A percentile compares a stretch with the other conserved stretches of the same genome.
Evolutionary conservation across 23 tunicate species (phyloP).

Genomic region (Trididemnum clinides): DNA sequence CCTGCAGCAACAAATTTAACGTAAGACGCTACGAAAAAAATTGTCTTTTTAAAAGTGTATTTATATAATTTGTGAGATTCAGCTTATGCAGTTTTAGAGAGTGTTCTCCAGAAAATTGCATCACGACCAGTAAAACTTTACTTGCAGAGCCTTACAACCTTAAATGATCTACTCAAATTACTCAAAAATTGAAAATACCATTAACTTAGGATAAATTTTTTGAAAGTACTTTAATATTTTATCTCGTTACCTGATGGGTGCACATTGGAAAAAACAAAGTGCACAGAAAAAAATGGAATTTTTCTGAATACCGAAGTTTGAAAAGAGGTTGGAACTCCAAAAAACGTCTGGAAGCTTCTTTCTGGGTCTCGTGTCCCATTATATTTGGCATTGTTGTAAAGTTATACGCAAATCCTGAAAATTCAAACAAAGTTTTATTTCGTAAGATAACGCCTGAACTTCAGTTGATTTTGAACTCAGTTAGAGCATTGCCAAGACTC

Average conservation of each 20-base stretch:
- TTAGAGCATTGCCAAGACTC: not conserved
- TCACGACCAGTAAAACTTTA: too few relatives aligned
- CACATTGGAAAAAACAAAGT: slow-evolving; percentile 85
- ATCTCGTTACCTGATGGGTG: slow-evolving; percentile 42
- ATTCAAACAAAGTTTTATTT: not conserved
- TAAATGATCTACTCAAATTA: too few relatives aligned
- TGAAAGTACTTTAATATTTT: not conserved
- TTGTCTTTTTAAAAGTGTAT: not conserved
- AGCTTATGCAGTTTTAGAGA: too few relatives aligned
- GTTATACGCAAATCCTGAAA: slow-evolving; percentile 50
- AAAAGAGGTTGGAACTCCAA: slow-evolving; percentile 56
- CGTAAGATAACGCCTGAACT: not conserved
- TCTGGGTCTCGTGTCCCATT: slow-evolving; percentile 68
- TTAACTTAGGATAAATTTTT: not conserved
- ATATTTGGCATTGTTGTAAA: slow-evolving; percentile 69
- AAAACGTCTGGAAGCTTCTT: slow-evolving; percentile 69
- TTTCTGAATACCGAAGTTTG: slow-evolving; percentile 50
- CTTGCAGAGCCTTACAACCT: not conserved
- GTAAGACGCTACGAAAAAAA: too few relatives aligned
- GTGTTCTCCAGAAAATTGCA: too few relatives aligned
- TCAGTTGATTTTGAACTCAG: not conserved
- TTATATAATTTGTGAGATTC: not conserved
- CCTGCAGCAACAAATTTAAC: too few relatives aligned
- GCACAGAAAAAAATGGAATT: slow-evolving; percentile 74
- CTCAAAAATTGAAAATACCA: too few relatives aligned